A percentile compares a stretch with the other conserved stretches of the same genome.
Conservation (phyloP, 1,140 invertebrate genomes). For the Diprion similis region DNA sequence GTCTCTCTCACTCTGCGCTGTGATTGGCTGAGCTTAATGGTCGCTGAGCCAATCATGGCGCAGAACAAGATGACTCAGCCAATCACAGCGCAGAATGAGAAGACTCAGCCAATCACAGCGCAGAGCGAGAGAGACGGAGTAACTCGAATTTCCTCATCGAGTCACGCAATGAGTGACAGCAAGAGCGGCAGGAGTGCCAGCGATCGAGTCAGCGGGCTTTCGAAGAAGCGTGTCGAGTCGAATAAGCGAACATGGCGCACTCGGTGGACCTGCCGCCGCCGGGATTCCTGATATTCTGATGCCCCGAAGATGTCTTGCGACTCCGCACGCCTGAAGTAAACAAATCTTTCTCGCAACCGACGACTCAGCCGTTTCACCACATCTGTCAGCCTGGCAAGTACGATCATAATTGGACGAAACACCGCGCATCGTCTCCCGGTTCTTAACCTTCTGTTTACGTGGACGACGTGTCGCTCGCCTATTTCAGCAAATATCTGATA, state of each 20-base stretch:
- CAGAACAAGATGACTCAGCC: too few relatives aligned
- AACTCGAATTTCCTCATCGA: not conserved
- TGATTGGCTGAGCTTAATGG: too few relatives aligned
- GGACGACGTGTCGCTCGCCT: not conserved
- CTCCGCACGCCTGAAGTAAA: conserved; percentile 4
- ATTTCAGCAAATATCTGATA: too few relatives aligned
- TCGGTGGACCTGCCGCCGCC: conserved; percentile 25
- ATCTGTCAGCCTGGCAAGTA: not conserved
- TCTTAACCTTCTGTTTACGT: conserved; percentile 3
- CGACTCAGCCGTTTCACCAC: not conserved
- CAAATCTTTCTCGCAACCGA: not conserved
- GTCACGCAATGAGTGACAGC: conserved; percentile 11
- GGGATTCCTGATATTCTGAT: conserved; percentile 22
- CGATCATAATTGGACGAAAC: not conserved
- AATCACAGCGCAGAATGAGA: too few relatives aligned
- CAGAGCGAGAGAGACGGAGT: too few relatives aligned
- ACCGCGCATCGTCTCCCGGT: too few relatives aligned
- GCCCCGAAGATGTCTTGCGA: conserved; percentile 19
- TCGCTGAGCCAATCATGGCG: too few relatives aligned
- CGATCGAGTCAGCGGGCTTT: too few relatives aligned
- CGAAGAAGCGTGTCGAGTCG: conserved; percentile 27
- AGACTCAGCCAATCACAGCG: too few relatives aligned
- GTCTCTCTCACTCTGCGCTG: too few relatives aligned
- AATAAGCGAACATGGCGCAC: conserved; percentile 32
- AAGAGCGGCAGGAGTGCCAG: too few relatives aligned